Percentiles rank a stretch among this genome's conserved stretches.
Evolutionary conservation across 1,140 invertebrate species (phyloP).

Genomic region (Drosophila littoralis): DNA sequence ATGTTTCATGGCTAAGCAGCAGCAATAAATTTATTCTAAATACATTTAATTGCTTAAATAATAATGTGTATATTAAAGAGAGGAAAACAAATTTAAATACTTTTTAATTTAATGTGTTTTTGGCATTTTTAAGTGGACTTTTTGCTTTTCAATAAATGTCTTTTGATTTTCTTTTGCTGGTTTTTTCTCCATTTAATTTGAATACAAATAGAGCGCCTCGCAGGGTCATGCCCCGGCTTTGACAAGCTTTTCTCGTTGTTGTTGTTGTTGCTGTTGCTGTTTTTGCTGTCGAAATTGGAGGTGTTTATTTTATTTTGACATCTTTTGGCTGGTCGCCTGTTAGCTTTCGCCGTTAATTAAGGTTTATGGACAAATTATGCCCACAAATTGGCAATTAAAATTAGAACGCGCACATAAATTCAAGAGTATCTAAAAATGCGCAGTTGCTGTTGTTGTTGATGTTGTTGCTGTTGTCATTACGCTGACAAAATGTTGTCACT

Average conservation of each 20-base stretch:
- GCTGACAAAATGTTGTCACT: constrained; percentile 68
- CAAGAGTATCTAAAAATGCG: constrained; percentile 50
- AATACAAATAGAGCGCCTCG: constrained; percentile 65
- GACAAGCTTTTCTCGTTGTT: constrained; percentile 22
- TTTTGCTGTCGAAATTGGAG: constrained; percentile 44
- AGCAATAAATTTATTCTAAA: too few relatives aligned
- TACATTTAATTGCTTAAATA: too few relatives aligned
- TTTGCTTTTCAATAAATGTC: background rate
- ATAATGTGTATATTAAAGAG: too few relatives aligned
- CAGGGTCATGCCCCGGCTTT: constrained; percentile 42
- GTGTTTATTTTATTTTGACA: constrained; percentile 83
- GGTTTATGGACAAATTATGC: constrained; percentile 82
- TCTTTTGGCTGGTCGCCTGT: constrained; percentile 65
- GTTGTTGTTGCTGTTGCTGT: constrained; percentile 21
- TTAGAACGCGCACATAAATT: constrained; percentile 81
- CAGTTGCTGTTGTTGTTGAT: constrained; percentile 1
- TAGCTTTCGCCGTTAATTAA: constrained; percentile 81
- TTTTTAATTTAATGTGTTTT: constrained; percentile 1
- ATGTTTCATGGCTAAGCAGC: too few relatives aligned
- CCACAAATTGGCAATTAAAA: constrained; percentile 83
- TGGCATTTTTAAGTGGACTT: constrained; percentile 9
- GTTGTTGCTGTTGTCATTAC: constrained; percentile 38
- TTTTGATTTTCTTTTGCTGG: constrained; percentile 12
- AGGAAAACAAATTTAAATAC: constrained; percentile 5
- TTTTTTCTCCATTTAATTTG: constrained; percentile 61